Evolutionary conservation across 2,797 vertebrate genomes (phyloP).

Genomic region (Carcharodon carcharias): DNA sequence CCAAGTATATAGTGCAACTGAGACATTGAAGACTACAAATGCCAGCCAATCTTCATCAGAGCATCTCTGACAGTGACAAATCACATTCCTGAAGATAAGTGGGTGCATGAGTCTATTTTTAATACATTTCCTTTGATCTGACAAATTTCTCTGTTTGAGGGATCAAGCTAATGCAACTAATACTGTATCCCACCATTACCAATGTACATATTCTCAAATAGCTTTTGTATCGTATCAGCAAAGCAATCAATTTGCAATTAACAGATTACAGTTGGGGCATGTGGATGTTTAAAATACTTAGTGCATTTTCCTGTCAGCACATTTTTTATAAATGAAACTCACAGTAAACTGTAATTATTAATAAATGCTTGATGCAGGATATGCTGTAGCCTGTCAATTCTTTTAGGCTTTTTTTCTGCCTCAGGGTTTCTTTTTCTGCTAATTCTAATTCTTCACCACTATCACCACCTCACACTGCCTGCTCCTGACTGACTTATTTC

Average conservation of each 20-base stretch:
- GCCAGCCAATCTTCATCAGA: too few relatives aligned
- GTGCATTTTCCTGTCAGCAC: slow-evolving; percentile 23
- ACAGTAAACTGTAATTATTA: slow-evolving; percentile 30
- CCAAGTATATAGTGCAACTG: background rate
- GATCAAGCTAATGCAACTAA: background rate
- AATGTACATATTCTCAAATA: background rate
- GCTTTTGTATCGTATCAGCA: background rate
- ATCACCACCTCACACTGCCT: background rate
- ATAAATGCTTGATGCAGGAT: slow-evolving; percentile 28
- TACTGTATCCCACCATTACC: background rate
- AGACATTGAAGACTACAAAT: background rate
- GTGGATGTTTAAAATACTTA: slow-evolving; percentile 10
- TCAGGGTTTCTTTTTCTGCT: background rate
- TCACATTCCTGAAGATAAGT: background rate
- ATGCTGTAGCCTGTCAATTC: background rate
- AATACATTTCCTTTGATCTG: background rate
- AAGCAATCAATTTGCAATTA: slow-evolving; percentile 33
- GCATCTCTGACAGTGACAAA: background rate
- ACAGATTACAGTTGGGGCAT: slow-evolving; percentile 6
- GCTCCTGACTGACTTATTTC: background rate
- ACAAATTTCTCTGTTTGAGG: background rate
- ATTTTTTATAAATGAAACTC: slow-evolving; percentile 28
- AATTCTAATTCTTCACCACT: background rate
- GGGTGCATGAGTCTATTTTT: background rate
- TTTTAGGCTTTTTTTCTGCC: background rate